A percentile compares a stretch with the other conserved stretches of the same genome.
Conservation (phyloP, 2,888 invertebrate genomes). For the Fragum whitleyi region DNA sequence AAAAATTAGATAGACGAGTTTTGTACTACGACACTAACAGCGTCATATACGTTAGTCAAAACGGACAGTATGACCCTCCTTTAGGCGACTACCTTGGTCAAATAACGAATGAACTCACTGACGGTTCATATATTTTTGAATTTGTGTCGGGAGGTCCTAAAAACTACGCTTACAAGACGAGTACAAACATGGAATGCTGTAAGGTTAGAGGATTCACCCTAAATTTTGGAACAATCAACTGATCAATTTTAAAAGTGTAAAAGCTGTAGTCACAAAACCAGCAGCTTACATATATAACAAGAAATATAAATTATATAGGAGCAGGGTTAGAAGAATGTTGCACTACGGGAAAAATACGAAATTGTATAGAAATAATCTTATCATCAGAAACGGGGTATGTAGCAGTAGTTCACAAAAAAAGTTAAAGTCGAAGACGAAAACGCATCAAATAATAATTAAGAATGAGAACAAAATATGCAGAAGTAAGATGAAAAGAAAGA, state of each 20-base stretch:
- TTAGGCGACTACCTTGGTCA: slow-evolving; percentile 37
- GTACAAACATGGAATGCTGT: slow-evolving; percentile 43
- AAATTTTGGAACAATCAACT: slow-evolving; percentile 58
- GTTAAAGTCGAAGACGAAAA: too few species aligned
- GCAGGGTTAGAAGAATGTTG: slow-evolving; percentile 15
- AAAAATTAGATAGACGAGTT: slow-evolving; percentile 28
- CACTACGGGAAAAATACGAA: neutral
- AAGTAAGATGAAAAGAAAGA: slow-evolving; percentile 88
- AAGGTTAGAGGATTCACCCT: slow-evolving; percentile 75
- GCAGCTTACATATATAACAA: too few species aligned
- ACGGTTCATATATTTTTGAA: slow-evolving; percentile 30
- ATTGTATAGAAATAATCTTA: neutral
- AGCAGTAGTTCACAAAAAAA: too few species aligned
- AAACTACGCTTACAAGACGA: slow-evolving; percentile 38
- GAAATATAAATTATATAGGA: neutral
- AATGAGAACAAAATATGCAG: slow-evolving; percentile 35
- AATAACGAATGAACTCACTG: slow-evolving; percentile 25
- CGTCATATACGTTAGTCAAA: slow-evolving; percentile 36
- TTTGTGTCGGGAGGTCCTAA: slow-evolving; percentile 42
- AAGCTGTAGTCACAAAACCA: slow-evolving; percentile 26
- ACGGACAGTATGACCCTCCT: slow-evolving; percentile 33
- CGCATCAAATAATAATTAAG: slow-evolving; percentile 1
- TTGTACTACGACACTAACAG: slow-evolving; percentile 38
- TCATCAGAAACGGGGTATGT: neutral
- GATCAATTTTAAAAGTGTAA: slow-evolving; percentile 43